Evolutionary conservation across 2,113 vertebrate species (phyloP).

Genomic region (Lontra canadensis): DNA sequence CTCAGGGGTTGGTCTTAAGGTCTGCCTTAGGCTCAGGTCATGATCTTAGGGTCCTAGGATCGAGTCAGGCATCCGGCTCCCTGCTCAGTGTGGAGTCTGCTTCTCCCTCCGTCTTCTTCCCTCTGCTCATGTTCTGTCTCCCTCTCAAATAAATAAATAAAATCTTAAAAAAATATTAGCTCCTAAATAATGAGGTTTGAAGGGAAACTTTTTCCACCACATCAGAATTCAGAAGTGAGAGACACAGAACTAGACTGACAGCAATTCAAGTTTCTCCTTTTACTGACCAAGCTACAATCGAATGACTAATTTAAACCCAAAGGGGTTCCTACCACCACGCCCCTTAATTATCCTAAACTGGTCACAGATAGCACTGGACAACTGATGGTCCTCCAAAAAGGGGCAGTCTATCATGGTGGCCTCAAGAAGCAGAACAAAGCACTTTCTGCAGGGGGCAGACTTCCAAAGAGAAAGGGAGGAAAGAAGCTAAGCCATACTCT

Average conservation of each 20-base stretch:
- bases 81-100: too few species aligned
- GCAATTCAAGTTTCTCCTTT: neutral
- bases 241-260: neutral
- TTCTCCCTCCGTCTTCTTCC: too few species aligned
- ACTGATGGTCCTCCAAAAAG: neutral
- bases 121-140: too few species aligned
- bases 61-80: too few species aligned
- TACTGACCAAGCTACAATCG: neutral
- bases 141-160: too few species aligned
- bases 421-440: neutral
- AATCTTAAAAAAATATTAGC: neutral
- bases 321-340: neutral
- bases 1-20: too few species aligned
- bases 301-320: neutral
- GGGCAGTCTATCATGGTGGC: neutral
- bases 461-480: neutral
- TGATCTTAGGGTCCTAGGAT: too few species aligned
- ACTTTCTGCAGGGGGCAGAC: neutral
- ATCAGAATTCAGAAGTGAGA: conserved; percentile 6
- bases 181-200: neutral
- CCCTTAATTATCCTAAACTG: conserved; percentile 13
- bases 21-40: too few species aligned
- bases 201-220: neutral
- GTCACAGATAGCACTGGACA: neutral
- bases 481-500: neutral